phyloP scores from a whole-genome alignment of 2,797 vertebrate species.

The Cynopterus sphinx region DNA sequence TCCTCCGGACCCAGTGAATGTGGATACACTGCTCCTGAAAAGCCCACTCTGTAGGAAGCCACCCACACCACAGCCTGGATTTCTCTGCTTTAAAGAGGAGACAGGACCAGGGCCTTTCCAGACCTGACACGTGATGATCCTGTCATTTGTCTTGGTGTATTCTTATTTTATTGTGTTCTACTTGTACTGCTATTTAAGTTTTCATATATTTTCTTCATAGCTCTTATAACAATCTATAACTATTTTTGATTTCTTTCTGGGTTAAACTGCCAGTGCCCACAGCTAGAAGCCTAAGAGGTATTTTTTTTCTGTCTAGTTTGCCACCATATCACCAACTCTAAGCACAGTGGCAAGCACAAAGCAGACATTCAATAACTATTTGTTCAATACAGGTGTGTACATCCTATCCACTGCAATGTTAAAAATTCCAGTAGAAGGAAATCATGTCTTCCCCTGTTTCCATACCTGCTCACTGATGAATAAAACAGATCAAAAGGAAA shows the following conservation, averaged over 20 bases:
- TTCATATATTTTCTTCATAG: not conserved
- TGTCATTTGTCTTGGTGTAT: not conserved
- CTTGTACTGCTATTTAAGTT: not conserved
- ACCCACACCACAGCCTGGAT: not conserved
- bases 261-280: not conserved
- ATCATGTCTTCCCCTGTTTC: not conserved
- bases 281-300: not conserved
- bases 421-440: not conserved
- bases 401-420: not conserved
- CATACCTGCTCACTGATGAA: not conserved
- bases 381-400: not conserved
- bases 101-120: not conserved
- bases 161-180: not conserved
- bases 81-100: not conserved
- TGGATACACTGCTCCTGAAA: not conserved
- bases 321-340: not conserved
- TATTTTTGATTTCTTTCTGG: not conserved
- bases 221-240: not conserved
- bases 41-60: not conserved
- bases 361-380: not conserved
- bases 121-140: not conserved
- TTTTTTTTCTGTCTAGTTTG: not conserved
- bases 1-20: not conserved
- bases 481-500: not conserved
- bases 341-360: not conserved